phyloP scores from a whole-genome alignment of 2,888 invertebrate species.

The Eudemis profundana region DNA sequence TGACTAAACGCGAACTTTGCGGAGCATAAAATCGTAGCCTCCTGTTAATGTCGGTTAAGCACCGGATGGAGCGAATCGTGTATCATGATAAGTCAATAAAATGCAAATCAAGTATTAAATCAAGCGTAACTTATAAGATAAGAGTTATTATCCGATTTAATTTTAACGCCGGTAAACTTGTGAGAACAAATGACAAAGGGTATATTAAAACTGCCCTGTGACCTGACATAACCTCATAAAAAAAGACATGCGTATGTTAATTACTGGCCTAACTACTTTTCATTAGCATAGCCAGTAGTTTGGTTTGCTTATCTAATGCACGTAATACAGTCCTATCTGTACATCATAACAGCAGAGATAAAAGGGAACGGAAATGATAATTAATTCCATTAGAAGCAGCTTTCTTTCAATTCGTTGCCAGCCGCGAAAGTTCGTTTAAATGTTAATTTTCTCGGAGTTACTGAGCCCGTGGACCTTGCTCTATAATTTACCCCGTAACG shows the following conservation, averaged over 20 bases:
- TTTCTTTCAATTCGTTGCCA: conserved; percentile 52
- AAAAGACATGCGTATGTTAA: conserved; percentile 31
- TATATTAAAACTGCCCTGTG: conserved; percentile 1
- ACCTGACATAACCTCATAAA: conserved; percentile 25
- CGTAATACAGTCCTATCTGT: conserved; percentile 21
- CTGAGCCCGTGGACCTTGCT: conserved; percentile 44
- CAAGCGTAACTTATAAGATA: conserved; percentile 11
- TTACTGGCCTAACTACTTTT: conserved; percentile 15
- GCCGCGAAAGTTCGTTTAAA: conserved; percentile 55
- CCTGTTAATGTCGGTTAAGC: conserved; percentile 30
- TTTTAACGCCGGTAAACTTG: too few species aligned
- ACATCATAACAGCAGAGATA: conserved; percentile 42
- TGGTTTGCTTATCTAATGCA: conserved; percentile 20
- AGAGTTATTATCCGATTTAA: background rate
- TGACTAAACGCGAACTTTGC: conserved; percentile 42
- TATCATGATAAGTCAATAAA: conserved; percentile 37
- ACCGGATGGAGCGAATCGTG: conserved; percentile 27
- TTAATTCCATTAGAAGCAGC: conserved; percentile 51
- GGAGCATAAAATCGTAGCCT: conserved; percentile 27
- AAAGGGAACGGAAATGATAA: conserved; percentile 40
- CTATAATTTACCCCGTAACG: conserved; percentile 48
- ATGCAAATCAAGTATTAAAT: conserved; percentile 26
- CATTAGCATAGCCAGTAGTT: conserved; percentile 33
- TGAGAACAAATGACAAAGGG: background rate
- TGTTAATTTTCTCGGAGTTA: conserved; percentile 58